Base-by-base conservation (phyloP, 2,113 vertebrate species). In the Anolis sagrei region DNA sequence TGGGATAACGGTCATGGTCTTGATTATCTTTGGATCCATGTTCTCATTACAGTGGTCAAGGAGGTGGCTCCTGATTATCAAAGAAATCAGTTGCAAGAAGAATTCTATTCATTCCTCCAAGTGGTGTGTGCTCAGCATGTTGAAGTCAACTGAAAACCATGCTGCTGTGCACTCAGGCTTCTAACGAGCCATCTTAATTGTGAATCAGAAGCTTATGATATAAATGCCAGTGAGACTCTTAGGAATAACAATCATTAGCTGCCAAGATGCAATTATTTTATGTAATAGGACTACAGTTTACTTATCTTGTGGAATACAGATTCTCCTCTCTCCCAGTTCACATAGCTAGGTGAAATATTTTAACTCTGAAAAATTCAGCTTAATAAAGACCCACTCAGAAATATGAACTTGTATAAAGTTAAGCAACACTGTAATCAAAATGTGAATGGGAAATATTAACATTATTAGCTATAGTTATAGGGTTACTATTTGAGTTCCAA, bases 221-320 rank as follows among this genome's bases (percentile, higher is more conserved):
- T 64, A 62, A 75, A 62, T 36, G 39, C 25, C 21, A 74, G 3
- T 18, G n/a, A 64, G 27, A 64, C 32, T 64, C n/a, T 51, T 36
- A 75, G 21, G n/a, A 29, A 27, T 64, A 86, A 66, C 25, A 51
- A 68, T 84, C 10, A 48, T 85, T 39, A 62, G 27, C 34, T 85
- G 29, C 36, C 49, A 72, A 48, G 39, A 25, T 62, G 49, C 48
- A 61, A 79, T 85, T 62, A 44, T 79, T 70, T 44, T 62, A 54
- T 54, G 49, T 7, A 36, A 13, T 16, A 6, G 48, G 9, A 7
- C 19, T 54, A 25, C 23, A 7, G 9, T 54, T 70, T 70, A 13
- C 58, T 34, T 70, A 36, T 54, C 10, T 29, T n/a, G 32, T 76
- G 34, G 32, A 54, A 8, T 77, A 48, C 48, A 84, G 4, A 48